These are phyloP conservation scores for Heliconius eleuchia DNA, from an alignment of 1,140 invertebrate genomes.

Conservation along the genomic window DNA sequence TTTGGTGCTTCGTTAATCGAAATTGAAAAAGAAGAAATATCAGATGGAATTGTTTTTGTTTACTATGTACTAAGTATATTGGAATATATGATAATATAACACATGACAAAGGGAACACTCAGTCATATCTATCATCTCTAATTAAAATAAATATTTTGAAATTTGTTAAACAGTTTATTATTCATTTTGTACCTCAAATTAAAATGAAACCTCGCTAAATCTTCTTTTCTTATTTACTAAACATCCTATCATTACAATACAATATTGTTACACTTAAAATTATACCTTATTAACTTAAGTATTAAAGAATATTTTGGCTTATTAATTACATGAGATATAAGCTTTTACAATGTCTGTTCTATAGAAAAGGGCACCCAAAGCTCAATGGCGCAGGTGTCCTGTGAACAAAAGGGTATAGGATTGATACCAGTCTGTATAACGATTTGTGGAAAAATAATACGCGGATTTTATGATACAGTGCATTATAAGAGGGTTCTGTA, in stretches of 20 bases:
- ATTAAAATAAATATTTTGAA: neutral
- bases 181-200: neutral
- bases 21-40: too few relatives aligned
- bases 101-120: too few relatives aligned
- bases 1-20: too few relatives aligned
- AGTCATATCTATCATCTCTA: neutral
- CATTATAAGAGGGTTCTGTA: conserved; percentile 42
- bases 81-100: too few relatives aligned
- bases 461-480: conserved; percentile 51
- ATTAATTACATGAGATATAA: conserved; percentile 31
- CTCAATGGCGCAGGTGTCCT: conserved; percentile 71
- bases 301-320: neutral
- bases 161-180: neutral
- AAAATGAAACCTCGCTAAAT: conserved; percentile 11
- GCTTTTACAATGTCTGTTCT: conserved; percentile 56
- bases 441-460: conserved; percentile 62
- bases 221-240: conserved; percentile 5
- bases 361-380: conserved; percentile 65
- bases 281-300: neutral
- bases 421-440: conserved; percentile 63
- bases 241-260: neutral
- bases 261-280: neutral
- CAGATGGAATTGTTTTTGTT: too few relatives aligned
- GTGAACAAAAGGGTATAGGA: conserved; percentile 70
- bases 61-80: too few relatives aligned